Evolutionary conservation across 2,888 invertebrate species (phyloP), one percentile per base, ranked within the genome.

Genomic region (Caenorhabditis wallacei): DNA sequence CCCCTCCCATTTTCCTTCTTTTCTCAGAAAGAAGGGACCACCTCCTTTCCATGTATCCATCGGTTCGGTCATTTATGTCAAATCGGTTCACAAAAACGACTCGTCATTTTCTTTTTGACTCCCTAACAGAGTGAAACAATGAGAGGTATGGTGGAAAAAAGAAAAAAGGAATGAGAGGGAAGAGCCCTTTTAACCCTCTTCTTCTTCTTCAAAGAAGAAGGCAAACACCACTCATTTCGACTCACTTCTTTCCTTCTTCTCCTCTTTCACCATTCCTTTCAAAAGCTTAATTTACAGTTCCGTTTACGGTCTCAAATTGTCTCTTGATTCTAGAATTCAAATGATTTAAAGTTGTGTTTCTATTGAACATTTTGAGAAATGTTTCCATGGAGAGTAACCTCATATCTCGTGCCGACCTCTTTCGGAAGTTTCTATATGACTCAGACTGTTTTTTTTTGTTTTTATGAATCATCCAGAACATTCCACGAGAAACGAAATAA

Each of bases 1-100:
- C n/a, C n/a, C n/a, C n/a, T n/a, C n/a, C n/a, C n/a, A n/a, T n/a
- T n/a, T n/a, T n/a, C n/a, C n/a, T n/a, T n/a, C n/a, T n/a, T n/a
- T 30, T 30, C 30, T 30, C 30, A 8, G 30, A 8, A 48, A 13
- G 18, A 18, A 48, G 46, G 18, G 46, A 18, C 20, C 10, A 7
- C 13, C 10, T 26, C 30, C 11, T 56, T 5, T 30, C 3, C n/a
- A n/a, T n/a, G n/a, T 46, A 13, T 30, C 46, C 22, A 1, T 63
- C 40, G 22, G 51, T 59, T 20, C 66, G 75, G 75, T 56, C 75
- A 69, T 76, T 76, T 69, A 37, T 76, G 76, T 76, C 76, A 76
- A 37, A 51, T 68, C 68, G 69, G 61, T 61, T 76, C 76, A 76
- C 69, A 68, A 69, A 69, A 76, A 61, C 76, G 68, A 69, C 76